These are phyloP conservation scores for Cydia strobilella DNA, from an alignment of 1,140 invertebrate species.

Conservation along the genomic window DNA sequence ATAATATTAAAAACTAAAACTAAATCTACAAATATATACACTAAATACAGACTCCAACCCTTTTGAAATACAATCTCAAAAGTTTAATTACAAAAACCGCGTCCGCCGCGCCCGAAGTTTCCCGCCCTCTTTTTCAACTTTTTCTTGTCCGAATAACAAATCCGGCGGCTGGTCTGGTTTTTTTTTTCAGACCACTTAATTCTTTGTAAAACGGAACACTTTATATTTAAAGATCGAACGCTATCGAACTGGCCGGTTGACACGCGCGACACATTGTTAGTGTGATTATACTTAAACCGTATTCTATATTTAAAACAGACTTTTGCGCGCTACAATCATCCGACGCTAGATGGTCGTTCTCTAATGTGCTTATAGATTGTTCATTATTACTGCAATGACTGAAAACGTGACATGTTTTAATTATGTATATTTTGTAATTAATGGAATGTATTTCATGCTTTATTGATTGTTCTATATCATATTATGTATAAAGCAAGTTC, in stretches of 20 bases:
- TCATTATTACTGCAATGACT: neutral
- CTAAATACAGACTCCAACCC: no score
- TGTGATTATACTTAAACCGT: constrained; percentile 63
- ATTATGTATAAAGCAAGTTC: neutral
- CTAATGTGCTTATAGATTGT: constrained; percentile 48
- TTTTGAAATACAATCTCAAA: no score
- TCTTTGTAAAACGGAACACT: neutral
- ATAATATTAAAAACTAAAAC: no score
- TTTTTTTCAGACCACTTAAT: constrained; percentile 24
- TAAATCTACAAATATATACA: no score
- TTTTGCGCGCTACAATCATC: constrained; percentile 54
- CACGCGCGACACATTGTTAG: constrained; percentile 68
- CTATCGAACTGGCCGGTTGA: constrained; percentile 46
- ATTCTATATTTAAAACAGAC: constrained; percentile 74
- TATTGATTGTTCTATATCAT: constrained; percentile 11
- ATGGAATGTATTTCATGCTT: constrained; percentile 2
- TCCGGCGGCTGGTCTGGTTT: constrained; percentile 18
- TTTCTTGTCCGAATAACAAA: constrained; percentile 7
- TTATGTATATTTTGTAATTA: neutral
- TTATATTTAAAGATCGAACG: constrained; percentile 35
- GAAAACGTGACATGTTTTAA: neutral
- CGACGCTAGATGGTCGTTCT: constrained; percentile 47
- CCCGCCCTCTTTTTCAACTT: no score
- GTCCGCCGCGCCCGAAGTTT: no score
- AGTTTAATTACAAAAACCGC: no score